Percentiles rank a stretch among this genome's conserved stretches.
Conservation (phyloP, 2,888 invertebrate species). For the Apamea monoglypha region DNA sequence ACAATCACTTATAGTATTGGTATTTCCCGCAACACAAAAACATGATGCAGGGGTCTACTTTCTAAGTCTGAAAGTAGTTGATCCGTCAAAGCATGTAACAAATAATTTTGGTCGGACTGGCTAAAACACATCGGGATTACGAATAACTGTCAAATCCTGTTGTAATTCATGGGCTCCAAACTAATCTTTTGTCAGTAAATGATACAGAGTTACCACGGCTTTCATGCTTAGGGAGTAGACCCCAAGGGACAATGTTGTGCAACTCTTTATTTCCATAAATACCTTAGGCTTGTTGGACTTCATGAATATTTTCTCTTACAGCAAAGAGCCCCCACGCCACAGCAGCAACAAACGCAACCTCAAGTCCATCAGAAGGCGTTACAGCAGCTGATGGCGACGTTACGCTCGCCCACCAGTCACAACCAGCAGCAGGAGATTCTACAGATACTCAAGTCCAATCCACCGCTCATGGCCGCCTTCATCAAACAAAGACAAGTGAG, state of each 20-base stretch:
- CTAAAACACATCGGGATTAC: background rate
- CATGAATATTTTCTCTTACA: slow-evolving; percentile 55
- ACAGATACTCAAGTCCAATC: slow-evolving; percentile 97
- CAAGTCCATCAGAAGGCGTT: slow-evolving; percentile 91
- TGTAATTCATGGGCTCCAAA: background rate
- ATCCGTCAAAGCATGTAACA: background rate
- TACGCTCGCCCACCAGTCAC: slow-evolving; percentile 96
- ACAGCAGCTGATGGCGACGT: slow-evolving; percentile 96
- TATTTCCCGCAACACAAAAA: background rate
- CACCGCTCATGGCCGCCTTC: slow-evolving; percentile 98
- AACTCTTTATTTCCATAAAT: background rate
- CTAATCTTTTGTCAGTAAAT: background rate
- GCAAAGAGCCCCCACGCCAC: slow-evolving; percentile 81
- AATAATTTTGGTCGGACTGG: background rate
- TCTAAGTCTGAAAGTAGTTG: background rate
- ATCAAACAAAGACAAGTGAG: slow-evolving; percentile 95
- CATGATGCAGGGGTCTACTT: background rate
- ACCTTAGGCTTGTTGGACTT: background rate
- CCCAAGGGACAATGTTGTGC: background rate
- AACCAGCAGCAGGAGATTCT: slow-evolving; percentile 97
- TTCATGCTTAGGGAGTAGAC: background rate
- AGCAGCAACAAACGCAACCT: slow-evolving; percentile 84
- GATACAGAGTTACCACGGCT: background rate
- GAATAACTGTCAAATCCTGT: background rate
- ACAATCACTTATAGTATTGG: background rate